Conservation (phyloP, 2,888 invertebrate genomes). For the Lissocephala sabroskyi region DNA sequence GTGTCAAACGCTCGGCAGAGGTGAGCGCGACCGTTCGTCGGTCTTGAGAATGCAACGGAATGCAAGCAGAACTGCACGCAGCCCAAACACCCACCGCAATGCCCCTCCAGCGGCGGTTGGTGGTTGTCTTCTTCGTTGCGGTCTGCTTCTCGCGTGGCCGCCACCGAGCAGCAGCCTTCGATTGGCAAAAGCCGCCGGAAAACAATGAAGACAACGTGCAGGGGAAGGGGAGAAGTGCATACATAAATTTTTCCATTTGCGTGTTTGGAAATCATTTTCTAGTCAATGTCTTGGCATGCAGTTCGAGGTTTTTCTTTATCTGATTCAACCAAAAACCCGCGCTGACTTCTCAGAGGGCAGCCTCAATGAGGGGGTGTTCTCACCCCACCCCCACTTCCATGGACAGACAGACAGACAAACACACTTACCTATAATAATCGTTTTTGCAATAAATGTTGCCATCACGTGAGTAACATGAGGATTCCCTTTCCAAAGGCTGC, state of each 20-base stretch:
- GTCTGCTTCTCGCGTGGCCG: conserved; percentile 57
- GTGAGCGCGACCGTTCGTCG: conserved; percentile 38
- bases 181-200: conserved; percentile 15
- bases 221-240: conserved; percentile 30
- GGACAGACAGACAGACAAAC: conserved; percentile 7
- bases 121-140: conserved; percentile 52
- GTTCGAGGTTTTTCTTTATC: conserved; percentile 65
- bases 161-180: conserved; percentile 33
- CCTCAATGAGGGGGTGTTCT: neutral
- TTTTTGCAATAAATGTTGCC: conserved; percentile 97
- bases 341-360: too few species aligned
- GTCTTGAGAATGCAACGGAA: conserved; percentile 53
- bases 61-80: conserved; percentile 63
- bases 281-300: conserved; percentile 68
- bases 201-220: conserved; percentile 42
- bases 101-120: neutral
- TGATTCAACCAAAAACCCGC: conserved; percentile 50
- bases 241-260: conserved; percentile 64
- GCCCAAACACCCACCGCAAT: conserved; percentile 33
- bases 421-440: conserved; percentile 93
- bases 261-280: conserved; percentile 70
- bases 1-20: conserved; percentile 43
- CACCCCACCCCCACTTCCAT: neutral
- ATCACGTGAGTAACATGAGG: conserved; percentile 93
- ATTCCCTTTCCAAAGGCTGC: conserved; percentile 90